Percentiles rank a stretch among this genome's conserved stretches.
Evolutionary conservation across 2,113 vertebrate species (phyloP).

Genomic region (Polypterus bichir): DNA sequence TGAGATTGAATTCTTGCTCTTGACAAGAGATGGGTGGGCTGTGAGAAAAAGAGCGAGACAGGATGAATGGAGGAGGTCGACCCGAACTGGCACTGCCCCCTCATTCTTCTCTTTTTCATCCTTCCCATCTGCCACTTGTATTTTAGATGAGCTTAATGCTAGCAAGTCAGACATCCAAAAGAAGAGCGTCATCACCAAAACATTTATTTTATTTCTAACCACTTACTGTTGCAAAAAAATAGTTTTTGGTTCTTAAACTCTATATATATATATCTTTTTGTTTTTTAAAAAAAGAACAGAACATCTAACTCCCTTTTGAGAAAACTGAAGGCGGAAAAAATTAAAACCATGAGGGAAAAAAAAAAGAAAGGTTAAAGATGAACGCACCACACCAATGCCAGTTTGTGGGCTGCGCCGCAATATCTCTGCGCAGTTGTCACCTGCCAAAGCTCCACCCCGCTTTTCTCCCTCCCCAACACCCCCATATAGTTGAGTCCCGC

Average conservation of each 20-base stretch:
- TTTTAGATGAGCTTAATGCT: slow-evolving; percentile 37
- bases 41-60: neutral
- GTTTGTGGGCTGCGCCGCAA: slow-evolving; percentile 4
- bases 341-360: slow-evolving; percentile 14
- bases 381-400: slow-evolving; percentile 17
- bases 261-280: slow-evolving; percentile 26
- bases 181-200: slow-evolving; percentile 45
- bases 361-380: neutral
- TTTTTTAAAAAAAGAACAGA: slow-evolving; percentile 27
- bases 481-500: neutral
- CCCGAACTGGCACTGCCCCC: too few relatives aligned
- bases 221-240: slow-evolving; percentile 42
- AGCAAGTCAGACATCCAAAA: slow-evolving; percentile 42
- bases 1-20: neutral
- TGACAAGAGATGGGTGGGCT: neutral
- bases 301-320: slow-evolving; percentile 2
- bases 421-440: slow-evolving; percentile 20
- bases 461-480: slow-evolving; percentile 34
- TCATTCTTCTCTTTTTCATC: too few relatives aligned
- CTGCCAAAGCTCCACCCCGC: slow-evolving; percentile 21
- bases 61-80: too few relatives aligned
- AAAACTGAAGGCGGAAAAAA: slow-evolving; percentile 19
- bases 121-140: too few relatives aligned
- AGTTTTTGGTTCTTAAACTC: slow-evolving; percentile 26
- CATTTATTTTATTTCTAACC: slow-evolving; percentile 26